Evolutionary conservation across 2,113 vertebrate species (phyloP), one percentile per base, ranked within the genome.

Genomic region (Rafetus swinhoei): DNA sequence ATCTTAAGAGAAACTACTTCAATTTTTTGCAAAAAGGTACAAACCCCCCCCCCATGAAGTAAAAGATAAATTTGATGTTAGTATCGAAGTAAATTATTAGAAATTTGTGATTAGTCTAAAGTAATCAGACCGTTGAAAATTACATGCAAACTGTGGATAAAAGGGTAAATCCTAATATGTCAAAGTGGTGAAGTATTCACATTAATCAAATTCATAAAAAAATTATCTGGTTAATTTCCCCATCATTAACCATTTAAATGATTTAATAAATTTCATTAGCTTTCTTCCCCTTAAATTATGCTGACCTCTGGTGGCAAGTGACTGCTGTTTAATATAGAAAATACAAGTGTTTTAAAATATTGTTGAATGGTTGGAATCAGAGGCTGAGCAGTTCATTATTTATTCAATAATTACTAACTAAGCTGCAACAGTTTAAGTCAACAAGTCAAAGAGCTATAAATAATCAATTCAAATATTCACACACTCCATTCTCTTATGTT

Each of bases 281-380:
- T 90, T 88, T 79, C 90, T 4, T 84, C 89, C 89, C 90, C 79
- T 94, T 90, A 87, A 94, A 89, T 86, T 53, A 95, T 74, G 87
- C 87, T 90, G 93, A 94, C 85, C 94, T 84, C 29, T 15, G n/a
- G 74, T 95, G 85, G 92, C 81, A 94, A 95, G 90, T 89, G 65
- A 81, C 84, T 93, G 89, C 65, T 94, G 21, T 90, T 94, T 39
- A 96, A 90, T 16, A 74, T 0, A 94, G 81, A 93, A 97, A 95
- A 95, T 89, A 89, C 90, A 89, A 94, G 59, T 0, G 86, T 89
- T 90, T 85, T 27, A 77, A 59, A 92, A 79, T 83, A 94, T 53
- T 88, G 92, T 69, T 35, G 76, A 21, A 72, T 54, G 4, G n/a
- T 25, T 50, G 39, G 45, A 77, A 27, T 77, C 3, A 25, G 24